Evolutionary conservation across 2,113 vertebrate species (phyloP).

Genomic region (Labeo catla): DNA sequence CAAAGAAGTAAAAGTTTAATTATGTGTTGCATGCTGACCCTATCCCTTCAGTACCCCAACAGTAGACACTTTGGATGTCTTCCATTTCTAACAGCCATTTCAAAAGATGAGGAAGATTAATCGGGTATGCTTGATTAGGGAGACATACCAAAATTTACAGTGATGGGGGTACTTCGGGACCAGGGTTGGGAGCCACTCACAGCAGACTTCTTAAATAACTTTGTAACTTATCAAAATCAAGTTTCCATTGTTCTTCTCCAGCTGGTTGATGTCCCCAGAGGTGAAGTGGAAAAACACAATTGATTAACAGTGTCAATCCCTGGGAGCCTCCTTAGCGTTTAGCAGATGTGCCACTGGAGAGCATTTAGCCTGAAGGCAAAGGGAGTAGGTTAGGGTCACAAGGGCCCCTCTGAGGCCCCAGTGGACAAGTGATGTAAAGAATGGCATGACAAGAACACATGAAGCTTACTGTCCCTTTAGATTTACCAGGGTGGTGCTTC

Average conservation of each 20-base stretch:
- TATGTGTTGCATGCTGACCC: background rate
- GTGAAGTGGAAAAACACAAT: conserved; percentile 46
- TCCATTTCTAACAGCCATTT: background rate
- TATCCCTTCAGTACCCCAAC: background rate
- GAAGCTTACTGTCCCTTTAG: background rate
- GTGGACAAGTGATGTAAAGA: background rate
- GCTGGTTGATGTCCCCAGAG: conserved; percentile 26
- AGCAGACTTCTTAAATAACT: background rate
- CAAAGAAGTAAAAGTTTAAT: background rate
- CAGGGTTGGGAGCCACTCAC: background rate
- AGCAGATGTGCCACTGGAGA: conserved; percentile 31
- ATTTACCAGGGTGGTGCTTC: conserved; percentile 31
- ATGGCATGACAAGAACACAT: background rate
- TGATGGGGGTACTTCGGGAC: background rate
- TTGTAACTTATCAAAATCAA: conserved; percentile 11
- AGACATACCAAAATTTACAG: background rate
- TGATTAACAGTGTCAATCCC: conserved; percentile 56
- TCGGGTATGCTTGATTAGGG: background rate
- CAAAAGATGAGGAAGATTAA: background rate
- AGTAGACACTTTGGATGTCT: background rate
- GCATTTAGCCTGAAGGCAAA: conserved; percentile 47
- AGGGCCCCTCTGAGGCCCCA: background rate
- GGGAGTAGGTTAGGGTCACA: background rate
- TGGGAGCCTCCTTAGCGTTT: conserved; percentile 48
- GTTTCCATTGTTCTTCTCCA: background rate